phyloP scores from a whole-genome alignment of 2,113 vertebrate species.

The Microtus ochrogaster region DNA sequence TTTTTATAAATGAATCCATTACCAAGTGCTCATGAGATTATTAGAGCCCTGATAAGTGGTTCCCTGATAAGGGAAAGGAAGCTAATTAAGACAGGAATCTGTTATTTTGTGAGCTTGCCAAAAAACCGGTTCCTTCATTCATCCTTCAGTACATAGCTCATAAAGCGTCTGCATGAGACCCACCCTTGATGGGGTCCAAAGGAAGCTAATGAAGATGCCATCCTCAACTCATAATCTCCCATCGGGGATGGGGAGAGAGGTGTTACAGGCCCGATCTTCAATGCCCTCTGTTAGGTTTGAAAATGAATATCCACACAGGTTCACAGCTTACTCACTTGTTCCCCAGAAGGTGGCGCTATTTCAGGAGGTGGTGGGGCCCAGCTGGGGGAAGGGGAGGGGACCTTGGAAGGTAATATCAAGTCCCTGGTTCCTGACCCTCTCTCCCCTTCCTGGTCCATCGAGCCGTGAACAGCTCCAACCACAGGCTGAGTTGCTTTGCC shows the following conservation, averaged over 20 bases:
- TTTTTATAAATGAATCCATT: constrained; percentile 70
- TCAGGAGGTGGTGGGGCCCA: not conserved
- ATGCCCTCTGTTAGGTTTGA: not conserved
- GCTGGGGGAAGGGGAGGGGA: not conserved
- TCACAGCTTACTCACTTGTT: not conserved
- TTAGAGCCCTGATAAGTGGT: constrained; percentile 9
- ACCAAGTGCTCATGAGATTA: constrained; percentile 42
- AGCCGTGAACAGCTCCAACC: not conserved
- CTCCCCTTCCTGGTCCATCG: not conserved
- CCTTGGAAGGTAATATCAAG: not conserved
- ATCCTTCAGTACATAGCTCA: not conserved
- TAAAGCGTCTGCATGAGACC: not conserved
- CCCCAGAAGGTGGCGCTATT: not conserved
- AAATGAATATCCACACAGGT: not conserved
- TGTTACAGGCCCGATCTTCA: too few relatives aligned
- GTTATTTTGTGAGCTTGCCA: constrained; percentile 50
- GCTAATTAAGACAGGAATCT: constrained; percentile 50
- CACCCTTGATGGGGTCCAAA: too few relatives aligned
- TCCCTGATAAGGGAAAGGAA: constrained; percentile 25
- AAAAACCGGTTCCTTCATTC: not conserved
- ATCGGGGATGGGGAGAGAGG: not conserved
- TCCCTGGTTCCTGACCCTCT: not conserved
- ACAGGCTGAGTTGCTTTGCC: not conserved
- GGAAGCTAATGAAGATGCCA: not conserved
- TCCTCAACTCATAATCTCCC: accelerated